Evolutionary conservation across 2,888 invertebrate genomes (phyloP).

Genomic region (Ecliptopera silaceata): DNA sequence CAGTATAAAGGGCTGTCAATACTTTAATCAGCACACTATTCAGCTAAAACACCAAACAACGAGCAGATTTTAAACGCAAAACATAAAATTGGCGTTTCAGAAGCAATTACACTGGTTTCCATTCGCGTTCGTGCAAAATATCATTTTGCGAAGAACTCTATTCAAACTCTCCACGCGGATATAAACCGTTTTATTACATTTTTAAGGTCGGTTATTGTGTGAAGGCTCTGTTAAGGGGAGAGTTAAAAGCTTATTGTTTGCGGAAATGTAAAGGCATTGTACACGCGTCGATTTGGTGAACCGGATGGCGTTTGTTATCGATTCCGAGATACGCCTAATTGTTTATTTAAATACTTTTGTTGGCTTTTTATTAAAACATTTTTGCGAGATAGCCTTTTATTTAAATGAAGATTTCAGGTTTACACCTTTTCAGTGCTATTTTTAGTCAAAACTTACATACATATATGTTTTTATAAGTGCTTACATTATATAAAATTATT

Average conservation of each 20-base stretch:
- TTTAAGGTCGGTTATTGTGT: slow-evolving; percentile 8
- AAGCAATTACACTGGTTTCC: slow-evolving; percentile 51
- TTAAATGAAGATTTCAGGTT: background rate
- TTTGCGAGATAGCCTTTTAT: background rate
- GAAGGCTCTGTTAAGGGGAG: slow-evolving; percentile 22
- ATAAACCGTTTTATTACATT: background rate
- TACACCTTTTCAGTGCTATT: background rate
- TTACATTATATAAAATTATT: no score
- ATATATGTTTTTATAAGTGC: background rate
- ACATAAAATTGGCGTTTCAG: slow-evolving; percentile 48
- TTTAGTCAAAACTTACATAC: background rate
- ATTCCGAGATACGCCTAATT: slow-evolving; percentile 29
- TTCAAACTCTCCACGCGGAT: slow-evolving; percentile 1
- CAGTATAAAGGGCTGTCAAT: background rate
- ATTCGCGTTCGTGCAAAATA: slow-evolving; percentile 45
- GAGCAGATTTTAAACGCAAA: slow-evolving; percentile 39
- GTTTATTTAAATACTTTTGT: slow-evolving; percentile 22
- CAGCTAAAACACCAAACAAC: slow-evolving; percentile 37
- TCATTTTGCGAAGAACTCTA: slow-evolving; percentile 36
- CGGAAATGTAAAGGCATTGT: slow-evolving; percentile 41
- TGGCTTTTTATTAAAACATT: slow-evolving; percentile 21
- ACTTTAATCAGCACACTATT: slow-evolving; percentile 14
- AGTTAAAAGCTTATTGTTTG: slow-evolving; percentile 45
- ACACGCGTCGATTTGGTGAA: slow-evolving; percentile 39
- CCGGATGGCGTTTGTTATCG: slow-evolving; percentile 37